phyloP scores from a whole-genome alignment of 2,113 vertebrate species.

The Odocoileus virginianus region DNA sequence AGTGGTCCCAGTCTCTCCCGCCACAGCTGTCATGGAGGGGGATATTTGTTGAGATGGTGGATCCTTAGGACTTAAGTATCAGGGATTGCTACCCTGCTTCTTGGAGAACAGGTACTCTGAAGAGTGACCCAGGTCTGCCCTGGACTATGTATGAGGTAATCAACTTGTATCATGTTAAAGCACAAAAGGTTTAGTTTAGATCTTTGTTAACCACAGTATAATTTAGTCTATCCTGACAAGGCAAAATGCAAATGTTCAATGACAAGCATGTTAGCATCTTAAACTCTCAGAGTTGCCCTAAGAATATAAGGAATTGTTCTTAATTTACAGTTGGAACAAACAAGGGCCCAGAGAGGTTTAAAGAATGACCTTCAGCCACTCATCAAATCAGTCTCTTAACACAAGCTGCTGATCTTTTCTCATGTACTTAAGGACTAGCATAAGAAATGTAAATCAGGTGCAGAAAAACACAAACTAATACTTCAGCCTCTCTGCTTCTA shows the following conservation, averaged over 20 bases:
- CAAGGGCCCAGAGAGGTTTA: not conserved
- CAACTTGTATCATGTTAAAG: not conserved
- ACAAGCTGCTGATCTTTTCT: not conserved
- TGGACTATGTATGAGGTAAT: not conserved
- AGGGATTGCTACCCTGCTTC: not conserved
- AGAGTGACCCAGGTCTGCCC: not conserved
- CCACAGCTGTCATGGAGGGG: not conserved
- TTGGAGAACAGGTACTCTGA: not conserved
- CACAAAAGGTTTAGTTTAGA: not conserved
- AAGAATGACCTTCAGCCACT: not conserved
- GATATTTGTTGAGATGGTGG: not conserved
- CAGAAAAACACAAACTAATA: not conserved
- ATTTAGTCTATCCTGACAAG: not conserved
- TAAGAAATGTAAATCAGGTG: not conserved
- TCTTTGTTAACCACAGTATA: not conserved
- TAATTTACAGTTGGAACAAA: not conserved
- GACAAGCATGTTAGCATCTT: not conserved
- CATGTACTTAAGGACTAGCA: not conserved
- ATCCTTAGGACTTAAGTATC: not conserved
- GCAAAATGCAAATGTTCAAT: not conserved
- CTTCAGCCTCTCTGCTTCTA: not conserved
- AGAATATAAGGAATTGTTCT: not conserved
- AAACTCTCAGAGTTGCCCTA: not conserved
- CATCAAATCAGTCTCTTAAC: not conserved
- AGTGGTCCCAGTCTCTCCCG: not conserved